Conservation (phyloP, 1,140 invertebrate species). For the Grapholita molesta region DNA sequence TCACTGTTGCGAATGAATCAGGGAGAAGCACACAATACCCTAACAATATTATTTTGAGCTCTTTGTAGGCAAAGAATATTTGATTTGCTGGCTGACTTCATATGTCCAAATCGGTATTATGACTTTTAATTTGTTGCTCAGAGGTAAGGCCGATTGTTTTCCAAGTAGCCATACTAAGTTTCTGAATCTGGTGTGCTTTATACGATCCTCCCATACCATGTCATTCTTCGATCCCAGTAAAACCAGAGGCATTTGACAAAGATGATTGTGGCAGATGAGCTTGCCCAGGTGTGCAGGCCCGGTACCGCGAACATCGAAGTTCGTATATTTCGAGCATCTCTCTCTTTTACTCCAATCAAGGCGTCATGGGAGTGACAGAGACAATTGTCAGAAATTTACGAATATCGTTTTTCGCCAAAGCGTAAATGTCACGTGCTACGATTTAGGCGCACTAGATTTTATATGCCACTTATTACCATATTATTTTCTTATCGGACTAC, state of each 20-base stretch:
- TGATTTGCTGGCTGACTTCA: background rate
- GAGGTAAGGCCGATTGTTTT: background rate
- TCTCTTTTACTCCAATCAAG: too few relatives aligned
- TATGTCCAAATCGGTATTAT: background rate
- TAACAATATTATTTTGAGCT: conserved; percentile 14
- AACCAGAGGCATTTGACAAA: background rate
- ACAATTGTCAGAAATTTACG: too few relatives aligned
- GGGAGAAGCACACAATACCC: too few relatives aligned
- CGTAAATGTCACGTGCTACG: background rate
- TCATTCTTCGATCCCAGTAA: background rate
- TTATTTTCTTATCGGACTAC: too few relatives aligned
- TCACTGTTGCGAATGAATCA: too few relatives aligned
- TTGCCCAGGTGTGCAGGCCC: background rate
- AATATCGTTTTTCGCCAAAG: conserved; percentile 1
- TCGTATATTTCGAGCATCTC: too few relatives aligned
- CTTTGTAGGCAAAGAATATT: background rate
- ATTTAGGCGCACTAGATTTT: background rate
- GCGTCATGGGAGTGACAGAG: too few relatives aligned
- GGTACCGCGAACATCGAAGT: too few relatives aligned
- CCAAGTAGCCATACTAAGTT: background rate
- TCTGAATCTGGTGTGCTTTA: background rate
- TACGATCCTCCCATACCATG: background rate
- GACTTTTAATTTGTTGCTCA: background rate
- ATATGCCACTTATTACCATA: conserved; percentile 7
- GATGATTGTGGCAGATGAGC: background rate